phyloP scores from a whole-genome alignment of 2,113 vertebrate genomes.

The Melanerpes formicivorus region DNA sequence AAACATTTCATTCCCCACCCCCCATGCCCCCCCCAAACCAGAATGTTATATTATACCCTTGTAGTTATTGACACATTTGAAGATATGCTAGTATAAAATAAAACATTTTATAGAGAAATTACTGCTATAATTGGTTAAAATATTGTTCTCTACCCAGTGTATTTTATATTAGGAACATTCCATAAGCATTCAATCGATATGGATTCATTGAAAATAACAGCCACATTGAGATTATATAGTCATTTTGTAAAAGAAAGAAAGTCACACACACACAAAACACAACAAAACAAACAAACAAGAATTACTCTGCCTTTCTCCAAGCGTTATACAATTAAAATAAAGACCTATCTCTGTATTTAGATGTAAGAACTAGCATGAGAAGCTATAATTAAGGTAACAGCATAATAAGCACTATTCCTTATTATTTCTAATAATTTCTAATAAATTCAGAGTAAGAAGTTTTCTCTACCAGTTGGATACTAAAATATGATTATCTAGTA shows the following conservation, averaged over 20 bases:
- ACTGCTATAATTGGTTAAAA: not conserved
- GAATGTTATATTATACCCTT: not conserved
- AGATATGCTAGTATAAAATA: not conserved
- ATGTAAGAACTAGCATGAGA: conserved; percentile 12
- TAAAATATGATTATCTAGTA: conserved; percentile 28
- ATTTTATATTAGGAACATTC: not conserved
- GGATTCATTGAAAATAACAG: not conserved
- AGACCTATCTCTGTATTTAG: conserved; percentile 48
- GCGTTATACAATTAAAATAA: conserved; percentile 46
- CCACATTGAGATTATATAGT: not conserved
- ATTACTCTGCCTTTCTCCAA: not conserved
- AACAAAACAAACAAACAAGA: too few species aligned
- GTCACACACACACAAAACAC: too few species aligned
- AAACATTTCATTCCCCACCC: not conserved
- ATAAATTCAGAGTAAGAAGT: conserved; percentile 51
- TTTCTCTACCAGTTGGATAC: conserved; percentile 37
- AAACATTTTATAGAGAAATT: not conserved
- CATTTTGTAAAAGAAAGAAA: not conserved
- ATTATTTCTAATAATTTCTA: conserved; percentile 38
- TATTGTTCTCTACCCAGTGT: not conserved
- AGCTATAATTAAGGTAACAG: not conserved
- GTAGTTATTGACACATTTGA: not conserved
- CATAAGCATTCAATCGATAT: not conserved
- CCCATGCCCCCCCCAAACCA: too few species aligned
- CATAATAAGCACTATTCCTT: not conserved